These are phyloP conservation scores for Macroglossus sobrinus DNA, from an alignment of 2,113 vertebrate species.

Conservation along the genomic window DNA sequence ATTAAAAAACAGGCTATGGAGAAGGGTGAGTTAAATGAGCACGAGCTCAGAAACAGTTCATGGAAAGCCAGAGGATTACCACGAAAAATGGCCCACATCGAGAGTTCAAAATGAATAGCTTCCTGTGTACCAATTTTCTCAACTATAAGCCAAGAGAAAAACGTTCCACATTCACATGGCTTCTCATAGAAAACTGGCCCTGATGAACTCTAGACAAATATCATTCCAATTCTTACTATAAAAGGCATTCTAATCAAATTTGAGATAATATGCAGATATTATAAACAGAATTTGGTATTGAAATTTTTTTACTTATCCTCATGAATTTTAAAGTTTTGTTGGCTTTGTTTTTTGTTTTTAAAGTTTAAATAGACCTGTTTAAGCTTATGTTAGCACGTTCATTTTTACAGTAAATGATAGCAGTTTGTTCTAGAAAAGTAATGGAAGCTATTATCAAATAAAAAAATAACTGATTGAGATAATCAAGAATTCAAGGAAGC, in stretches of 20 bases:
- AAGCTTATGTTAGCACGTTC: neutral
- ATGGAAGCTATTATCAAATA: neutral
- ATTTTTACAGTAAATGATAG: neutral
- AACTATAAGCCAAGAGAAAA: neutral
- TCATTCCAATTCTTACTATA: neutral
- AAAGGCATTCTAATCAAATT: neutral
- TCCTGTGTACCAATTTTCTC: neutral
- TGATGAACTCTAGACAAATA: neutral
- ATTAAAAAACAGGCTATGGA: neutral
- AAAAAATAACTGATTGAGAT: neutral
- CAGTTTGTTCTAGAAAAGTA: neutral
- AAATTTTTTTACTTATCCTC: neutral
- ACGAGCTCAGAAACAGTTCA: neutral
- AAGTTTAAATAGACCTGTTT: neutral
- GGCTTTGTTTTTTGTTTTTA: conserved; percentile 15
- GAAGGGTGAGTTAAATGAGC: neutral
- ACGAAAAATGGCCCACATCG: neutral
- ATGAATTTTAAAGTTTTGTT: neutral
- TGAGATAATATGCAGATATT: neutral
- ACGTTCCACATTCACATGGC: neutral
- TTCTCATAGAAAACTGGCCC: neutral
- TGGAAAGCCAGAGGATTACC: neutral
- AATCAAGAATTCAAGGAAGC: conserved; percentile 11
- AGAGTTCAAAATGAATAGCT: neutral
- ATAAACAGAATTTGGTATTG: neutral